phyloP scores from a whole-genome alignment of 2,888 invertebrate genomes.

The Heteromyza rotundicornis region DNA sequence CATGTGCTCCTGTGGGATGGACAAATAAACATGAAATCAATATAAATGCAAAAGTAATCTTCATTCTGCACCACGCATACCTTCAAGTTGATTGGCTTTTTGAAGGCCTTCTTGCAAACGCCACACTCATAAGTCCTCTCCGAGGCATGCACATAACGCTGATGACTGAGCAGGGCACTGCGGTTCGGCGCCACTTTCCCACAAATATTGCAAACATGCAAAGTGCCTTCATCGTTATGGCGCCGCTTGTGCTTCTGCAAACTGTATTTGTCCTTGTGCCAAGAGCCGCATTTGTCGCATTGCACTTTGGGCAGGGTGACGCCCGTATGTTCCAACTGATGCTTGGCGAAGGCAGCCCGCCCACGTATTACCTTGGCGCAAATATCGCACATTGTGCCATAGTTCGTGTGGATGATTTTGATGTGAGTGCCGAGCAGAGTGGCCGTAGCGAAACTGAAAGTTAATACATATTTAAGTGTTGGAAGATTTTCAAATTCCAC shows the following conservation, averaged over 20 bases:
- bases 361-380: conserved; percentile 60
- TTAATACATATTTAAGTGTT: background rate
- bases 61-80: conserved; percentile 24
- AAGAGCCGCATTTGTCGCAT: conserved; percentile 58
- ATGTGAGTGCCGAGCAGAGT: conserved; percentile 52
- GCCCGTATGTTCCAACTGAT: conserved; percentile 54
- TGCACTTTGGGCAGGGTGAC: conserved; percentile 55
- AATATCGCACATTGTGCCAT: conserved; percentile 57
- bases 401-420: conserved; percentile 47
- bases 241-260: conserved; percentile 57
- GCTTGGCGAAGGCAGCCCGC: conserved; percentile 55
- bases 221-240: conserved; percentile 49
- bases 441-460: conserved; percentile 52
- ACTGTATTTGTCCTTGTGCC: conserved; percentile 59
- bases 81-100: conserved; percentile 53
- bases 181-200: conserved; percentile 58
- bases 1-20: conserved; percentile 55
- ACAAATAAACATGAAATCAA: background rate
- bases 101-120: conserved; percentile 58
- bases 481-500: background rate
- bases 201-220: conserved; percentile 54
- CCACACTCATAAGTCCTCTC: conserved; percentile 54
- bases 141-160: conserved; percentile 56
- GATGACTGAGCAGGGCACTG: conserved; percentile 57
- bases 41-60: background rate